Percentiles rank a stretch among this genome's conserved stretches.
Evolutionary conservation across 2,113 vertebrate species (phyloP).

Genomic region (Dicrurus megarhynchus): DNA sequence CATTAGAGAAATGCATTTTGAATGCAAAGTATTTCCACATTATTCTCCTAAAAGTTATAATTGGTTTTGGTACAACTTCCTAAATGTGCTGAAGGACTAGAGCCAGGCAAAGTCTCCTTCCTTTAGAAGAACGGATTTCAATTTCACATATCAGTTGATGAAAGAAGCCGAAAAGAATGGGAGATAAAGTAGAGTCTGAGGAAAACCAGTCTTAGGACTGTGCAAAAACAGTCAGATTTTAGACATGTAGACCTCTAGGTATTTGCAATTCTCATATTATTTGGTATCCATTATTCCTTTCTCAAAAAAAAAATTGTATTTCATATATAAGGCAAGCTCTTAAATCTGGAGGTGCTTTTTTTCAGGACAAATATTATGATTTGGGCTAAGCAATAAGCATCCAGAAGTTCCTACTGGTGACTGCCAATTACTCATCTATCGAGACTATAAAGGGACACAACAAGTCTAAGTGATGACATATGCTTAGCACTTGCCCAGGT

Average conservation of each 20-base stretch:
- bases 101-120: background rate
- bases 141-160: background rate
- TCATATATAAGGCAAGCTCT: background rate
- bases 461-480: background rate
- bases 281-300: background rate
- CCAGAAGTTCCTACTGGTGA: background rate
- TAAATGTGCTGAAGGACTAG: background rate
- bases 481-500: conserved; percentile 6
- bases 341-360: background rate
- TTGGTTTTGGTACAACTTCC: background rate
- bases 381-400: background rate
- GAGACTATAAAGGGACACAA: background rate
- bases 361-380: background rate
- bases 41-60: background rate
- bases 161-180: background rate
- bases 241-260: background rate
- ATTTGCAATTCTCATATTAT: background rate
- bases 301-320: background rate
- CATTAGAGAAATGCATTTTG: background rate
- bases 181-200: background rate
- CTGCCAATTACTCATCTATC: background rate
- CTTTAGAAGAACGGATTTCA: background rate
- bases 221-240: background rate
- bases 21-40: background rate
- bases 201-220: background rate